Evolutionary conservation across 2,113 vertebrate genomes (phyloP).

Genomic region (Forbesichthys papilliferus): DNA sequence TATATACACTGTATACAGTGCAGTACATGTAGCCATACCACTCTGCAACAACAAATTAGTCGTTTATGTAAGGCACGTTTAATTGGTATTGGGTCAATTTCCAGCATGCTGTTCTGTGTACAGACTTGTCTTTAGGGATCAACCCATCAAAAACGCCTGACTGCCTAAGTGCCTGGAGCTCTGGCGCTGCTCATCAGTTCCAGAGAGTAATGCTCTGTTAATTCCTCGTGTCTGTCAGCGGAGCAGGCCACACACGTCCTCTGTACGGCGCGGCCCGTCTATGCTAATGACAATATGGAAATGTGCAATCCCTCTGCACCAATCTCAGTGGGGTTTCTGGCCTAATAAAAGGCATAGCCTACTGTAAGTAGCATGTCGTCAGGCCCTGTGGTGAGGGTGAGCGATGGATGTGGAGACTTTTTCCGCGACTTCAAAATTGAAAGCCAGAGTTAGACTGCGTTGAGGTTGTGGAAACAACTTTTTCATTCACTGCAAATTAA

Average conservation of each 20-base stretch:
- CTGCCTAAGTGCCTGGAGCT: slow-evolving; percentile 20
- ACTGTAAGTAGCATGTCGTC: slow-evolving; percentile 48
- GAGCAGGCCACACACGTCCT: slow-evolving; percentile 17
- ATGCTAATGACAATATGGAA: slow-evolving; percentile 46
- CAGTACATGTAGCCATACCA: neutral
- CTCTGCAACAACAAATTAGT: neutral
- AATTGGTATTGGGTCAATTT: slow-evolving; percentile 32
- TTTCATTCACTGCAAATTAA: slow-evolving; percentile 40
- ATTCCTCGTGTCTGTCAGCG: slow-evolving; percentile 27
- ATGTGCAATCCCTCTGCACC: slow-evolving; percentile 39
- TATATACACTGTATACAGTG: neutral
- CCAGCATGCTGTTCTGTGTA: slow-evolving; percentile 22
- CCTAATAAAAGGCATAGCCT: slow-evolving; percentile 58
- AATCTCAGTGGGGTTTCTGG: slow-evolving; percentile 28
- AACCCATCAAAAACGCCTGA: slow-evolving; percentile 41
- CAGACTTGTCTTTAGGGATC: slow-evolving; percentile 29
- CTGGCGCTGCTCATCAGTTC: slow-evolving; percentile 8
- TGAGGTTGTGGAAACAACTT: slow-evolving; percentile 19
- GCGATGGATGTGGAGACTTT: slow-evolving; percentile 33
- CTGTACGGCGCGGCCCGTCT: slow-evolving; percentile 15
- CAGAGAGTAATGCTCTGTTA: slow-evolving; percentile 33
- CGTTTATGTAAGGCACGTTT: neutral
- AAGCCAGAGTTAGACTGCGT: slow-evolving; percentile 48
- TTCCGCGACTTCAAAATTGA: slow-evolving; percentile 40
- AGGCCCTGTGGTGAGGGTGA: slow-evolving; percentile 44